Evolutionary conservation across 2,113 vertebrate genomes (phyloP).

Genomic region (Chloebia gouldiae): DNA sequence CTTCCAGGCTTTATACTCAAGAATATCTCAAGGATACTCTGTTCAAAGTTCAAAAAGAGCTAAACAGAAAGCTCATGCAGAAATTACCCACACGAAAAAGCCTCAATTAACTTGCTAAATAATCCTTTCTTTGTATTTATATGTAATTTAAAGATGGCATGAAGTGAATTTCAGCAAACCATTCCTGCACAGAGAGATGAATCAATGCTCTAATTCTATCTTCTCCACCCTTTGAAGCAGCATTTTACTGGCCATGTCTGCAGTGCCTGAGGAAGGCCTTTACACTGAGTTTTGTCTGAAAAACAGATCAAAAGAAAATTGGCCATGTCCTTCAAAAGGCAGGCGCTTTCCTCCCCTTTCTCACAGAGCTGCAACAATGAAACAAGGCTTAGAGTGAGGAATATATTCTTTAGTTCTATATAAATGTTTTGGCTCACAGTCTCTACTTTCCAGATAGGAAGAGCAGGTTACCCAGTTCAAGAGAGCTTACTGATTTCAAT

Average conservation of each 20-base stretch:
- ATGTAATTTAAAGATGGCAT: slow-evolving; percentile 17
- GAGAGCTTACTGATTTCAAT: neutral
- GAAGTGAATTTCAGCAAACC: neutral
- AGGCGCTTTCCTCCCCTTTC: neutral
- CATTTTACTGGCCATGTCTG: neutral
- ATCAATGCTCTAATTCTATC: slow-evolving; percentile 12
- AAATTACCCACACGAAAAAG: neutral
- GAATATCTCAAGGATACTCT: neutral
- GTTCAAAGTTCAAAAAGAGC: neutral
- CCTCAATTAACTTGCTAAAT: neutral
- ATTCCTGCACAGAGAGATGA: neutral
- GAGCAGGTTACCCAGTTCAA: neutral
- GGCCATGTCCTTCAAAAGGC: slow-evolving; percentile 1
- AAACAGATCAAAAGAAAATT: slow-evolving; percentile 40
- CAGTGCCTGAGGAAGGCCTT: neutral
- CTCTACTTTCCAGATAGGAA: neutral
- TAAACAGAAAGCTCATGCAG: neutral
- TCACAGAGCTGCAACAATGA: neutral
- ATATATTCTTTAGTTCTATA: neutral
- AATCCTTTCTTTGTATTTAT: neutral
- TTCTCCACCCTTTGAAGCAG: slow-evolving; percentile 35
- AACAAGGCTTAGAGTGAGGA: neutral
- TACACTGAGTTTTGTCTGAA: neutral
- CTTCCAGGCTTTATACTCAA: neutral
- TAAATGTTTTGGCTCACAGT: neutral